Base-by-base conservation (phyloP, 2,797 vertebrate species). In the Hypotaenidia philippensis region DNA sequence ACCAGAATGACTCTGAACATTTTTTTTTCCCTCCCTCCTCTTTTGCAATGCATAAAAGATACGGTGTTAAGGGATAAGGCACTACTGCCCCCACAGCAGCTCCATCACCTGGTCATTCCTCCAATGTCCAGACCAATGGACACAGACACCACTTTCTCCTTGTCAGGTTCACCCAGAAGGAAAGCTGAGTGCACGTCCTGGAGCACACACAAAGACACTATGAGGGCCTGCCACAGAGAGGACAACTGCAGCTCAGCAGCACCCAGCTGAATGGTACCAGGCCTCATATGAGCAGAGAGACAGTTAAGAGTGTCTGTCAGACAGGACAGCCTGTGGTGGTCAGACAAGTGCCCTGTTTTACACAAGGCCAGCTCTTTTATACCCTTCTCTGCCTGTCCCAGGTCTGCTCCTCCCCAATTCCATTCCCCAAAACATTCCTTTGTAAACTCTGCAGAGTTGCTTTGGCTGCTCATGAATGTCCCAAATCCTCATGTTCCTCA, bases 111-210 rank as follows among this genome's bases (percentile, higher is more conserved):
- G 12, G 2, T 10, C 1, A 5, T 21, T 80, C 18, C 23, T 70
- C n/a, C 38, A 27, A 36, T 11, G 55, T n/a, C 6, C 3, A 1
- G 16, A 65, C 7, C 0, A 5, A 38, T 1, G 9, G 41, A 50
- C 4, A 10, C 0, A 4, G 38, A 23, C 56, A 12, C 32, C 10
- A 3, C 13, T 27, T 82, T 44, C 25, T 36, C 3, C 3, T 52
- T 26, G 26, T 19, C 12, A 25, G 20, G 27, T 29, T 41, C 19
- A 57, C 41, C 4, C 21, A 41, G 5, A 32, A 83, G 23, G 8
- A 70, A 86, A 52, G 6, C 5, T 2, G 3, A 53, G 7, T 4
- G 2, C 26, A 3, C 5, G 18, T 26, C 29, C 16, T 23, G 1
- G 14, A 17, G 6, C 15, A 14, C 10, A 44, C 2, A 0, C 5